A percentile compares a stretch with the other conserved stretches of the same genome.
Conservation (phyloP, 2,888 invertebrate genomes). For the Napeogenes sylphis region DNA sequence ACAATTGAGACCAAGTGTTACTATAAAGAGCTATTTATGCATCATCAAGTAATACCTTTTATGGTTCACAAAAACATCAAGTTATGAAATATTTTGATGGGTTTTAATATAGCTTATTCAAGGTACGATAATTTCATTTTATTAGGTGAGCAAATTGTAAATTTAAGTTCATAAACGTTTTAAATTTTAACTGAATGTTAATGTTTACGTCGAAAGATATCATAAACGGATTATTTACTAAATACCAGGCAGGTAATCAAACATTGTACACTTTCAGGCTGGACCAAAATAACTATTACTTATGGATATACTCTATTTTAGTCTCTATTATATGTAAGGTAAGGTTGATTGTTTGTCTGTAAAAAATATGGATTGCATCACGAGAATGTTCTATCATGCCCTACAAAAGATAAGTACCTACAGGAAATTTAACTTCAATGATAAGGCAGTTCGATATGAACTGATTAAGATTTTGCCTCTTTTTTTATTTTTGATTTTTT, state of each 20-base stretch:
- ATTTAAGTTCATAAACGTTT: not conserved
- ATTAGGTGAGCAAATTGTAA: not conserved
- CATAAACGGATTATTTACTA: slow-evolving; percentile 4
- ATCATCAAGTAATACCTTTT: slow-evolving; percentile 18
- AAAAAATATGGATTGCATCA: slow-evolving; percentile 21
- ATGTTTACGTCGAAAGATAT: not conserved
- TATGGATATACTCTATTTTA: too few species aligned
- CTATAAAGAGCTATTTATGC: slow-evolving; percentile 24
- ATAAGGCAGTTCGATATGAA: slow-evolving; percentile 28
- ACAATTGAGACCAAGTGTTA: slow-evolving; percentile 12
- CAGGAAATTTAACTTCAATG: slow-evolving; percentile 70
- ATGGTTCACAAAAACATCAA: slow-evolving; percentile 13
- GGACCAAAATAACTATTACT: not conserved
- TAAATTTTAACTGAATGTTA: not conserved
- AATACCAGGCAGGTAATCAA: slow-evolving; percentile 6
- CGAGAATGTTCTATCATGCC: slow-evolving; percentile 12
- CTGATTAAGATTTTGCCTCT: not conserved
- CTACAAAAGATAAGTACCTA: slow-evolving; percentile 46
- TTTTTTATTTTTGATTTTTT: not conserved
- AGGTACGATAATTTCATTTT: not conserved
- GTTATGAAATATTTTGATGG: slow-evolving; percentile 1
- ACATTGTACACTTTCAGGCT: not conserved
- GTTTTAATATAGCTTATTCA: not conserved
- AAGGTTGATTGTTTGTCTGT: slow-evolving; percentile 7
- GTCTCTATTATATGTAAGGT: not conserved